These are phyloP conservation scores for Limanda limanda DNA, from an alignment of 2,113 vertebrate species.

Conservation along the genomic window DNA sequence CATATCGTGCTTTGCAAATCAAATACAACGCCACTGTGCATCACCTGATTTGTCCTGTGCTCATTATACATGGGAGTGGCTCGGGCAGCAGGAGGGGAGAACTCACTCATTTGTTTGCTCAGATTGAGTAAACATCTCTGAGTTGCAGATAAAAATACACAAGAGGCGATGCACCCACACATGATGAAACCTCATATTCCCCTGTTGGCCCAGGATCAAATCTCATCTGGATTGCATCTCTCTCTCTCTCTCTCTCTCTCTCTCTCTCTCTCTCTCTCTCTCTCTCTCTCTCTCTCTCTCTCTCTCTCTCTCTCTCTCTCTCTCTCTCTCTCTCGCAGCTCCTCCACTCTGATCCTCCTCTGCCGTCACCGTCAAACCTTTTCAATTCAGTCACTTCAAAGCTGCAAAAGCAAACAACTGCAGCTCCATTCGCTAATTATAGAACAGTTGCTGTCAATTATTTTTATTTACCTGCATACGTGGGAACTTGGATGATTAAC, in stretches of 20 bases:
- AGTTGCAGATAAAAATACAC: constrained; percentile 66
- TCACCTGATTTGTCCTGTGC: constrained; percentile 59
- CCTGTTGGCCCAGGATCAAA: constrained; percentile 59
- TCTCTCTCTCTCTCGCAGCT: constrained; percentile 21
- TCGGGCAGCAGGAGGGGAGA: constrained; percentile 1
- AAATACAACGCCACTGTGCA: constrained; percentile 49
- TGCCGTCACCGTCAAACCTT: constrained; percentile 28
- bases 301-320: not conserved
- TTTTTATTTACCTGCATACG: constrained; percentile 43
- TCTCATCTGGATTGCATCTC: constrained; percentile 62
- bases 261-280: not conserved
- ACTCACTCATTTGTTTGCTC: constrained; percentile 68
- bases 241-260: constrained; percentile 45
- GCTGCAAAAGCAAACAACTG: constrained; percentile 38
- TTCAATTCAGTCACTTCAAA: constrained; percentile 53
- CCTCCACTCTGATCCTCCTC: constrained; percentile 57
- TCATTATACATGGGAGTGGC: constrained; percentile 58
- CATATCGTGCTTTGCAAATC: constrained; percentile 72
- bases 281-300: constrained; percentile 34
- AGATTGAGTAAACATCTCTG: constrained; percentile 69
- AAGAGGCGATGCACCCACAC: constrained; percentile 50
- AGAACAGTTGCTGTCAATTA: constrained; percentile 54
- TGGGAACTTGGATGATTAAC: constrained; percentile 21
- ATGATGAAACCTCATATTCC: constrained; percentile 68
- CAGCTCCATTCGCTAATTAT: constrained; percentile 58